phyloP scores from a whole-genome alignment of 2,113 vertebrate species.

The Kobus ellipsiprymnus region DNA sequence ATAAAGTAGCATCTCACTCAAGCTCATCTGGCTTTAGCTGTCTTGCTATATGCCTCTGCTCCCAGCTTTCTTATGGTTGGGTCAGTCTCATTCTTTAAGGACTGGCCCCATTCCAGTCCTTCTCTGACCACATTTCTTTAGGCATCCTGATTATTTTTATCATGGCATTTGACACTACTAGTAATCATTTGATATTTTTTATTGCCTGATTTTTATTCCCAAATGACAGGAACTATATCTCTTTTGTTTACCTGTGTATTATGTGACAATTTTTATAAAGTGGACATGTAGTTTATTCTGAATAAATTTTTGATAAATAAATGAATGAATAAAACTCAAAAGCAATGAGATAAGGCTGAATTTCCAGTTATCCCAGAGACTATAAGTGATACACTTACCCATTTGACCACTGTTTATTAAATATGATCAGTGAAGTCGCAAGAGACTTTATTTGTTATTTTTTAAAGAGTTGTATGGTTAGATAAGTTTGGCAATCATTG shows the following conservation, averaged over 20 bases:
- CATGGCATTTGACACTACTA: not conserved
- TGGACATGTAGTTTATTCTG: not conserved
- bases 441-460: not conserved
- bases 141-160: not conserved
- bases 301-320: not conserved
- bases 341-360: not conserved
- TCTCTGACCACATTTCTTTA: not conserved
- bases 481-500: not conserved
- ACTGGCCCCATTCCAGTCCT: not conserved
- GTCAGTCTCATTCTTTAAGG: not conserved
- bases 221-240: not conserved
- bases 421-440: not conserved
- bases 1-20: not conserved
- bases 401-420: not conserved
- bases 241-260: not conserved
- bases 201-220: not conserved
- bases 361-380: not conserved
- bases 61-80: not conserved
- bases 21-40: not conserved
- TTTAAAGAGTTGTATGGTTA: not conserved
- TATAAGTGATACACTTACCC: not conserved
- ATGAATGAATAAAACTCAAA: not conserved
- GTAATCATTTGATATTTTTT: not conserved
- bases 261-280: not conserved
- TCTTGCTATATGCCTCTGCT: not conserved